Percentiles rank a stretch among this genome's conserved stretches.
Conservation (phyloP, 2,888 invertebrate genomes). For the Exephanes ischioxanthus region DNA sequence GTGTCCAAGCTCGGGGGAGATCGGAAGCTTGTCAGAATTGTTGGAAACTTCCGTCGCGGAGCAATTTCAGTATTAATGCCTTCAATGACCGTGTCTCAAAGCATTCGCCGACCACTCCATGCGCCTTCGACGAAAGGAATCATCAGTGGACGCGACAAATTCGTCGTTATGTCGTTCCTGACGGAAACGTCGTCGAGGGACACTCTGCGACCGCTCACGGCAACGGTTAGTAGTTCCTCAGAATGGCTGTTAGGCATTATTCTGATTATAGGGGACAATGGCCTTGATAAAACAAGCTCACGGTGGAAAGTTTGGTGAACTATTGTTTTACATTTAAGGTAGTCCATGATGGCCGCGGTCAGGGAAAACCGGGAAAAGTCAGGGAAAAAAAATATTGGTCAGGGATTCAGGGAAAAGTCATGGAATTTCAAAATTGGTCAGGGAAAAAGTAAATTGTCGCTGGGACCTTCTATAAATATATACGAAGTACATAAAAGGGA, state of each 20-base stretch:
- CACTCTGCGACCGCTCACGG: conserved; percentile 70
- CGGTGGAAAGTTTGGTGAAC: not conserved
- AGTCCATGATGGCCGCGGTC: too few species aligned
- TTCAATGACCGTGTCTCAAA: conserved; percentile 42
- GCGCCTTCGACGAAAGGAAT: conserved; percentile 21
- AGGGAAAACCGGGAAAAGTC: too few species aligned
- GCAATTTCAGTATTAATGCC: conserved; percentile 29
- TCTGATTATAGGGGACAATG: not conserved
- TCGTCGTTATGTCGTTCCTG: conserved; percentile 64
- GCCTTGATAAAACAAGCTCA: not conserved
- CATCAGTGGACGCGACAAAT: conserved; percentile 30
- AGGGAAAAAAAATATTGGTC: too few species aligned
- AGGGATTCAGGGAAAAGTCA: too few species aligned
- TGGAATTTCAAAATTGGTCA: too few species aligned
- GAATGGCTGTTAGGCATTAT: not conserved
- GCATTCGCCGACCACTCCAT: conserved; percentile 47
- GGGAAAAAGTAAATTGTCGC: too few species aligned
- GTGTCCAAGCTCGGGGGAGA: not conserved
- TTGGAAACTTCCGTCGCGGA: not conserved
- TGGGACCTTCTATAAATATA: too few species aligned
- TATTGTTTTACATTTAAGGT: not conserved
- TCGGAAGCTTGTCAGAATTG: not conserved
- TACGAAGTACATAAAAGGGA: too few species aligned
- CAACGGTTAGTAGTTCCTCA: conserved; percentile 69
- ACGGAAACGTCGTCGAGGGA: conserved; percentile 74